A percentile compares a stretch with the other conserved stretches of the same genome.
phyloP scores from a whole-genome alignment of 1,140 invertebrate species.

The Drosophila ficusphila region DNA sequence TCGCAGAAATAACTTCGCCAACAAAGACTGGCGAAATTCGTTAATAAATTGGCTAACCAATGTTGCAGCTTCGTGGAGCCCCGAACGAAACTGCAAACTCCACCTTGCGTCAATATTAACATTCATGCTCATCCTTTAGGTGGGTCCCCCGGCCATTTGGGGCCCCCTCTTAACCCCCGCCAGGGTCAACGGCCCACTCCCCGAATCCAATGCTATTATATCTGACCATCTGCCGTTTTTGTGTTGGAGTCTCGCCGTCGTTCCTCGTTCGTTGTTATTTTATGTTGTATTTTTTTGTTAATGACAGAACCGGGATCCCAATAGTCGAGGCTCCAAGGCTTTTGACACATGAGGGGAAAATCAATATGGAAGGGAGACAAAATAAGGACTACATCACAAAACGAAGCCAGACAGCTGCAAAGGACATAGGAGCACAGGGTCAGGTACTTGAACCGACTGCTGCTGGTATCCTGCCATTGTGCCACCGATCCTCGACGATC shows the following conservation, averaged over 20 bases:
- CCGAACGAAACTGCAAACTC: conserved; percentile 31
- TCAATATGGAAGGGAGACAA: conserved; percentile 54
- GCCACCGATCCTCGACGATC: conserved; percentile 38
- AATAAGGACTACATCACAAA: conserved; percentile 12
- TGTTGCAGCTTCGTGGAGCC: conserved; percentile 11
- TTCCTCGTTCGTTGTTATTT: conserved; percentile 8
- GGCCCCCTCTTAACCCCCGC: conserved; percentile 12
- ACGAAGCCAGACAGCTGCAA: conserved; percentile 37
- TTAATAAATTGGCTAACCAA: conserved; percentile 73
- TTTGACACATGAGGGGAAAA: conserved; percentile 37
- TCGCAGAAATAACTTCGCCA: neutral
- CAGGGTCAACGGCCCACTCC: conserved; percentile 70
- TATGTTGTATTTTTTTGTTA: conserved; percentile 21
- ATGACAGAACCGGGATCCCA: conserved; percentile 35
- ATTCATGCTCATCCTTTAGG: conserved; percentile 72
- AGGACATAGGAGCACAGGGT: conserved; percentile 40
- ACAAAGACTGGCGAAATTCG: conserved; percentile 45
- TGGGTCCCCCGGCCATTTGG: conserved; percentile 16
- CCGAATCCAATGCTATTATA: conserved; percentile 62
- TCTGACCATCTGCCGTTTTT: conserved; percentile 64
- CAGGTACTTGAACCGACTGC: conserved; percentile 49
- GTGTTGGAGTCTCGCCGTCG: conserved; percentile 12
- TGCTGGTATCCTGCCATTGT: conserved; percentile 34
- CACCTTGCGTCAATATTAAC: conserved; percentile 76
- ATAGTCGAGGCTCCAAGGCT: conserved; percentile 30